Evolutionary conservation across 2,888 invertebrate genomes (phyloP), one percentile per base, ranked within the genome.

Genomic region (Diogma glabrata): DNA sequence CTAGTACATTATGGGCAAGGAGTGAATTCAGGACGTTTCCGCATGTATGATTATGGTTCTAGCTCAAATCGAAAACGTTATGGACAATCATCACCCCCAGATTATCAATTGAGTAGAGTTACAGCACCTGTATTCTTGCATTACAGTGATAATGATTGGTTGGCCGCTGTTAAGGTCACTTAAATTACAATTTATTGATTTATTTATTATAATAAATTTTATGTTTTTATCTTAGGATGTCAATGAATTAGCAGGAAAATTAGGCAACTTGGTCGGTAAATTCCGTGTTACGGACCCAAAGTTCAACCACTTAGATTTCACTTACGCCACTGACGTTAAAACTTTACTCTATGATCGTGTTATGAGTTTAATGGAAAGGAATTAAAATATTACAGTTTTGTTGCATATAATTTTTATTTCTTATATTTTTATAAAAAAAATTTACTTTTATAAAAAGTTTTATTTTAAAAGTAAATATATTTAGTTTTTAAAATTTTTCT

Each of bases 1-100:
- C 60, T 84, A 0, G 66, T 76, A 2, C 86, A 87, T 64, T 86
- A 76, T 60, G 78, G 72, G 1, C 85, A 86, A 67, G 72, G 74
- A 38, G 70, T 78, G 14, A 57, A 60, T 8, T 71, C 69, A 14
- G 71, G 71, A 4, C 57, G 61, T 10, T 75, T 75, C 63, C 66
- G 72, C 22, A 70, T 74, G 51, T 77, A 72, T 58, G 74, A 77
- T 60, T 65, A 69, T 55, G 77, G 76, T 17, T 22, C 67, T 1
- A 53, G 64, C 3, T 59, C 58, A 33, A 81, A 81, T 60, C 58
- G 70, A 26, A 56, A 60, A 51, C 60, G 54, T 7, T 81, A 81
- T 58, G 73, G 76, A 3, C 63, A 62, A 14, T 47, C 55, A 1
- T 62, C 51, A 0, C 79, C 81, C 3, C 80, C 81, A 0, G 59